Conservation (phyloP, 2,113 vertebrate species). For the Tretioscincus oriximinensis region DNA sequence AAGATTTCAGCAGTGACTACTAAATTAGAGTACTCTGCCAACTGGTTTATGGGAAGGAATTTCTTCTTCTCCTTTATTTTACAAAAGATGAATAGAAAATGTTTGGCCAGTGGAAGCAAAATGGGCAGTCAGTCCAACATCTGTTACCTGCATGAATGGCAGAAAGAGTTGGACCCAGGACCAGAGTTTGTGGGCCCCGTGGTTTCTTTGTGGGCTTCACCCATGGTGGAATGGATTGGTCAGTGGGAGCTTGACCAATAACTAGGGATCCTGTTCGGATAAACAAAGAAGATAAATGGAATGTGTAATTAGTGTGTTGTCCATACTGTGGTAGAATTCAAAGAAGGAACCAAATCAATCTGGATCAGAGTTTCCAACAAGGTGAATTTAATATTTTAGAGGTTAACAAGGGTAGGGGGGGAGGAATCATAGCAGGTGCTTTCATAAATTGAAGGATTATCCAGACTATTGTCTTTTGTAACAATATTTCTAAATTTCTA, state of each 20-base stretch:
- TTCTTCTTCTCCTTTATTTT: background rate
- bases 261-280: slow-evolving; percentile 30
- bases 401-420: no score
- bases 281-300: slow-evolving; percentile 14
- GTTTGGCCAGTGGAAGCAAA: background rate
- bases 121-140: background rate
- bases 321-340: background rate
- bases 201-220: slow-evolving; percentile 18
- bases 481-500: no score
- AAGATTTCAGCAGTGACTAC: background rate
- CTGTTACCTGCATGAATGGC: slow-evolving; percentile 19
- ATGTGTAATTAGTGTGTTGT: background rate
- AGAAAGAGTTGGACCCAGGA: slow-evolving; percentile 25
- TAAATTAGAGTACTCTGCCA: background rate
- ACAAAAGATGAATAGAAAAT: background rate
- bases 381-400: no score
- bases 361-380: no score
- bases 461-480: no score
- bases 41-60: background rate
- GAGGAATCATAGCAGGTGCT: no score
- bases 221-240: slow-evolving; percentile 25
- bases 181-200: slow-evolving; percentile 8
- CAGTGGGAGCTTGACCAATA: slow-evolving; percentile 10
- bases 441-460: no score
- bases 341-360: no score